These are phyloP conservation scores for Lophotriccus pileatus DNA, from an alignment of 2,797 vertebrate species.

Conservation along the genomic window DNA sequence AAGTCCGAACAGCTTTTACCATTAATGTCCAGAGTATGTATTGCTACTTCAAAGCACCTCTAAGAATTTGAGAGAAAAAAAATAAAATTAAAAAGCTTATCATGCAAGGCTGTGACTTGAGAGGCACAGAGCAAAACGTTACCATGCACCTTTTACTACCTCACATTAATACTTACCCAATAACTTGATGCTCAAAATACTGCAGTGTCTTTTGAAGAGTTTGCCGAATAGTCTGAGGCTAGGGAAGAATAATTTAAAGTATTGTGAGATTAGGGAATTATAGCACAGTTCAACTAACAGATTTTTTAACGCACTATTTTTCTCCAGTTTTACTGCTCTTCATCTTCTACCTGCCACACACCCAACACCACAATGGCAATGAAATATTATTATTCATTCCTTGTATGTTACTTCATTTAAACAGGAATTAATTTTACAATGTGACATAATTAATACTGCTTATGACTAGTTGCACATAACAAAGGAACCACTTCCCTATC, in stretches of 20 bases:
- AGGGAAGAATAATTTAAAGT: conserved; percentile 58
- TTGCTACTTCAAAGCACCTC: not conserved
- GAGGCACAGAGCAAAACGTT: not conserved
- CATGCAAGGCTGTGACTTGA: not conserved
- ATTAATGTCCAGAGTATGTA: not conserved
- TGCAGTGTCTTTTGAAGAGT: conserved; percentile 93
- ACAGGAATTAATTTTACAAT: not conserved
- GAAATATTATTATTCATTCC: conserved; percentile 1
- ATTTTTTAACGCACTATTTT: not conserved
- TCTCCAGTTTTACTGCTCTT: conserved; percentile 20
- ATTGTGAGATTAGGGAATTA: conserved; percentile 40
- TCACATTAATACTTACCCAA: conserved; percentile 81
- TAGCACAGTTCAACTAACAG: not conserved
- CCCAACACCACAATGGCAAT: not conserved
- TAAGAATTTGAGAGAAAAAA: not conserved
- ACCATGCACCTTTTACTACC: not conserved
- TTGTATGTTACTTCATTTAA: conserved; percentile 25
- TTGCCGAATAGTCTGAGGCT: conserved; percentile 93
- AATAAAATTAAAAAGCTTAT: not conserved
- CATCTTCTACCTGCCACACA: not conserved
- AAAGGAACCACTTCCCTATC: not conserved
- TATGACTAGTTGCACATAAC: not conserved
- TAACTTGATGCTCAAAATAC: conserved; percentile 89
- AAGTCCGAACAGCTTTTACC: not conserved
- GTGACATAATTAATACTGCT: not conserved